These are phyloP conservation scores for Canis aureus DNA, from an alignment of 2,113 vertebrate species.

Conservation along the genomic window DNA sequence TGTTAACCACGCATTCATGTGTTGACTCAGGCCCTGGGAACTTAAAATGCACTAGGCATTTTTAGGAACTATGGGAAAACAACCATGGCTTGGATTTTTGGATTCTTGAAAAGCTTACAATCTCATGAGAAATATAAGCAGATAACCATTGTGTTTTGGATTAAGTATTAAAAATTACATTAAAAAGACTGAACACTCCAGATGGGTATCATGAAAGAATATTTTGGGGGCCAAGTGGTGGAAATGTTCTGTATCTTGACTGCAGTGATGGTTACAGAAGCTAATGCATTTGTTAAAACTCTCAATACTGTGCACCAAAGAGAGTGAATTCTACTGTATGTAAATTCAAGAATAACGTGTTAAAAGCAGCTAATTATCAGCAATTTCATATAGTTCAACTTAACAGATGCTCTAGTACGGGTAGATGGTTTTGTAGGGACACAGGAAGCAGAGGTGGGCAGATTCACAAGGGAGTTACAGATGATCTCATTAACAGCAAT, in stretches of 20 bases:
- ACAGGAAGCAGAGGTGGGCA: neutral
- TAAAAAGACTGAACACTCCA: neutral
- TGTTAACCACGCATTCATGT: neutral
- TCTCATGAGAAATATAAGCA: neutral
- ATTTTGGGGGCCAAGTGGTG: neutral
- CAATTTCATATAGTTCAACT: neutral
- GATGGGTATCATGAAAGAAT: neutral
- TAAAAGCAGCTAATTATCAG: neutral
- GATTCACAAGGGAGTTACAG: neutral
- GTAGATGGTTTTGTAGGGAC: neutral
- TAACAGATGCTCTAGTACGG: neutral
- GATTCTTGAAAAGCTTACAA: neutral
- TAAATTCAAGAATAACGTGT: neutral
- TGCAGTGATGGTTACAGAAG: neutral
- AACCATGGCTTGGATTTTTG: neutral
- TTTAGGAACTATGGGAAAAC: neutral
- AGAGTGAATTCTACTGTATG: neutral
- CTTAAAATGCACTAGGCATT: neutral
- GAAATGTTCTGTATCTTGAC: neutral
- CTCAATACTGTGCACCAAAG: neutral
- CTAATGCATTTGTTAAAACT: neutral
- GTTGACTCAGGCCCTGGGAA: neutral
- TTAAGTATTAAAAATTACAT: neutral
- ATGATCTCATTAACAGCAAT: neutral
- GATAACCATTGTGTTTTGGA: neutral